A percentile compares a stretch with the other conserved stretches of the same genome.
phyloP scores from a whole-genome alignment of 1,140 invertebrate genomes.

The Pissodes strobi region DNA sequence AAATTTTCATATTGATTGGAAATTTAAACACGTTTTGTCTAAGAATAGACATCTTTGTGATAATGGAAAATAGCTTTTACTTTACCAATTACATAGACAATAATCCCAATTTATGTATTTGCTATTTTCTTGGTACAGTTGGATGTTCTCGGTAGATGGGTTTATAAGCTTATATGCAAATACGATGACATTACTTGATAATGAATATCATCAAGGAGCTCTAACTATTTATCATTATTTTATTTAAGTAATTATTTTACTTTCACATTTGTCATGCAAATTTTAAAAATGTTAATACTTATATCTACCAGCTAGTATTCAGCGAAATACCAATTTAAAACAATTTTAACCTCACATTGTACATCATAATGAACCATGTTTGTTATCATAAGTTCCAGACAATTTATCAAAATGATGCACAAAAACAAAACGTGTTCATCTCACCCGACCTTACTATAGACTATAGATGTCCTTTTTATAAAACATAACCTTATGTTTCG shows the following conservation, averaged over 20 bases:
- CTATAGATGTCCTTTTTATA: slow-evolving; percentile 15
- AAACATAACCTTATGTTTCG: slow-evolving; percentile 29
- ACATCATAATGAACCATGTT: too few species aligned
- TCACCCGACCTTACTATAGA: not conserved
- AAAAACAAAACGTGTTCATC: not conserved
- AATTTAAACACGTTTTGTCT: slow-evolving; percentile 21
- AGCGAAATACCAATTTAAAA: too few species aligned
- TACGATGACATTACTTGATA: too few species aligned
- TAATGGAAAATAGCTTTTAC: slow-evolving; percentile 14
- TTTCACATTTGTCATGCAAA: too few species aligned
- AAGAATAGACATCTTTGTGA: slow-evolving; percentile 17
- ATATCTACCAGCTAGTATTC: too few species aligned
- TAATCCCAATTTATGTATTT: slow-evolving; percentile 3
- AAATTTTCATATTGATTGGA: slow-evolving; percentile 29
- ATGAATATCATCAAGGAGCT: too few species aligned
- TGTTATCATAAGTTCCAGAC: too few species aligned
- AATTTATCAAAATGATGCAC: too few species aligned
- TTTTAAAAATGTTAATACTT: too few species aligned
- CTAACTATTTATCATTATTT: too few species aligned
- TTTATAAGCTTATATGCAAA: not conserved
- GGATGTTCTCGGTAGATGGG: not conserved
- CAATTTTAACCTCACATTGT: too few species aligned
- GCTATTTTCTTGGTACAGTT: not conserved
- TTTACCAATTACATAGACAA: not conserved
- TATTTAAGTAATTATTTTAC: too few species aligned